Evolutionary conservation across 2,888 invertebrate genomes (phyloP).

Genomic region (Philereme vetulata): DNA sequence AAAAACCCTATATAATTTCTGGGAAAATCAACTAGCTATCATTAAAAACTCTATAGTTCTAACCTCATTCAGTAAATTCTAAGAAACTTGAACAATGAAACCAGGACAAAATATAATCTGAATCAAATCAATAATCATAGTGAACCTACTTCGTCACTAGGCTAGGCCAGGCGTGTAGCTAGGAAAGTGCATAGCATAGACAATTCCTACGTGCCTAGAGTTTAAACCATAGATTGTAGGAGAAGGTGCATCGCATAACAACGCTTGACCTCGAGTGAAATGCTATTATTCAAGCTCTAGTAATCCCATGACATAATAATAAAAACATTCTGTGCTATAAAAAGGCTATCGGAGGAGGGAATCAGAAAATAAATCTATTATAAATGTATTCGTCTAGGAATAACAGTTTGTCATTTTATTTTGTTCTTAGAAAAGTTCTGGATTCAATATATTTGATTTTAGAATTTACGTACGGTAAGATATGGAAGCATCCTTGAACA

Average conservation of each 20-base stretch:
- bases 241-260: conserved; percentile 48
- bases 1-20: background rate
- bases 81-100: conserved; percentile 18
- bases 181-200: conserved; percentile 69
- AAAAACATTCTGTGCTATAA: conserved; percentile 48
- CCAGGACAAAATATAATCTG: conserved; percentile 20
- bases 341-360: background rate
- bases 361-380: too few species aligned
- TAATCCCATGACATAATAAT: conserved; percentile 80
- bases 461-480: too few species aligned
- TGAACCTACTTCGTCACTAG: conserved; percentile 71
- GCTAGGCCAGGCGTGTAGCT: conserved; percentile 58
- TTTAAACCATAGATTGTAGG: conserved; percentile 43
- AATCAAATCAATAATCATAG: conserved; percentile 54
- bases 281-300: conserved; percentile 73
- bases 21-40: background rate
- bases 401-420: too few species aligned
- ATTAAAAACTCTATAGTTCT: background rate
- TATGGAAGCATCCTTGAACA: too few species aligned
- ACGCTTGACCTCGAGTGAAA: conserved; percentile 64
- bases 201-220: conserved; percentile 66
- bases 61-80: conserved; percentile 7
- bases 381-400: too few species aligned
- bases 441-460: too few species aligned
- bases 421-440: too few species aligned